These are phyloP conservation scores for Pectinophora gossypiella DNA, from an alignment of 1,140 invertebrate genomes.

Conservation along the genomic window DNA sequence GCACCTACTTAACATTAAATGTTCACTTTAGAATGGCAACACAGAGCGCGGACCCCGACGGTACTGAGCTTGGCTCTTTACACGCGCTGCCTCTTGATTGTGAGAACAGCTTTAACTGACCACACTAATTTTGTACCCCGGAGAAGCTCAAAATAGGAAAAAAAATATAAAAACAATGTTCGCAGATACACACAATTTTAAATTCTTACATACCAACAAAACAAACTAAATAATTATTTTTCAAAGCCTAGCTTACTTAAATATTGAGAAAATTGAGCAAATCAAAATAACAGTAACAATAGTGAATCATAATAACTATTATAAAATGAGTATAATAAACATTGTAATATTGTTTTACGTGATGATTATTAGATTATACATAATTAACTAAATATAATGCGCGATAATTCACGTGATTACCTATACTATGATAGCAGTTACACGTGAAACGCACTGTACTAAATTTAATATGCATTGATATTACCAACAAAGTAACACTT, in stretches of 20 bases:
- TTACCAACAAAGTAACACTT: conserved; percentile 51
- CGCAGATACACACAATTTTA: neutral
- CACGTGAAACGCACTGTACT: conserved; percentile 52
- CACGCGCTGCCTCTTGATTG: too few species aligned
- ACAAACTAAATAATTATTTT: conserved; percentile 42
- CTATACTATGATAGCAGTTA: conserved; percentile 18
- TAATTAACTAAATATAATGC: conserved; percentile 44
- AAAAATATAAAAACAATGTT: conserved; percentile 4
- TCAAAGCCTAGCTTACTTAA: conserved; percentile 54
- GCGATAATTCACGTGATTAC: conserved; percentile 40
- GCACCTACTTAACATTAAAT: conserved; percentile 16
- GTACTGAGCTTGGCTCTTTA: too few species aligned
- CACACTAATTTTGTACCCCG: too few species aligned
- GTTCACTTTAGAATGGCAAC: neutral
- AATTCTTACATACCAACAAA: conserved; percentile 38
- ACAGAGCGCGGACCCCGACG: too few species aligned
- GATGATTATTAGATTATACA: conserved; percentile 44
- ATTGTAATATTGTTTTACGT: conserved; percentile 44
- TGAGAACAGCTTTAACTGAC: too few species aligned
- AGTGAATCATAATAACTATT: conserved; percentile 29
- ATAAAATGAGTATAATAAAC: conserved; percentile 52
- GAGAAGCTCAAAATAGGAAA: too few species aligned
- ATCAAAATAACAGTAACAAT: conserved; percentile 72
- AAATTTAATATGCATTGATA: conserved; percentile 47
- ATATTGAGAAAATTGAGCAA: conserved; percentile 71